Evolutionary conservation across 1,140 invertebrate species (phyloP).

Genomic region (Euwallacea similis): DNA sequence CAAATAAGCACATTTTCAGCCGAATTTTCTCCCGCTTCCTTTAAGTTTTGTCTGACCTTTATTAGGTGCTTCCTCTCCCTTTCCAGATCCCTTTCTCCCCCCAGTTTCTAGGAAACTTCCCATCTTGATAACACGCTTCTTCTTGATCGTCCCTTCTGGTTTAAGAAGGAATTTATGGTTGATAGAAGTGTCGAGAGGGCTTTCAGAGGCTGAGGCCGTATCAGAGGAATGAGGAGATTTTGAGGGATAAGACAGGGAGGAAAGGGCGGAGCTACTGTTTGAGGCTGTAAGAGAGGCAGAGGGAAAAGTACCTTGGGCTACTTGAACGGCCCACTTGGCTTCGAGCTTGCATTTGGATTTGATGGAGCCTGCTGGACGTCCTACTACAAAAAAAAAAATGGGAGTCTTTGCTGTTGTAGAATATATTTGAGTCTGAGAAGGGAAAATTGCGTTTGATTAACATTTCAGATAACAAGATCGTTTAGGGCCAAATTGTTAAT

Average conservation of each 20-base stretch:
- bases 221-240: conserved; percentile 16
- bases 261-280: background rate
- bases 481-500: too few relatives aligned
- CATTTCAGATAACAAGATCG: too few relatives aligned
- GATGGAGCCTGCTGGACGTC: conserved; percentile 53
- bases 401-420: background rate
- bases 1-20: too few relatives aligned
- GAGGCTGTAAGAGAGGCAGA: conserved; percentile 13
- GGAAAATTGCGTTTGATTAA: too few relatives aligned
- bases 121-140: background rate
- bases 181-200: conserved; percentile 5
- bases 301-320: conserved; percentile 52
- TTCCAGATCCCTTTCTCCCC: too few relatives aligned
- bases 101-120: too few relatives aligned
- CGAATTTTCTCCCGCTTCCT: too few relatives aligned
- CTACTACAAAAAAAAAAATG: conserved; percentile 44
- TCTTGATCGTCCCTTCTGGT: background rate
- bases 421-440: background rate
- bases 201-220: conserved; percentile 18
- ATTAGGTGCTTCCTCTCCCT: background rate
- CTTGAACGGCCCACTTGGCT: conserved; percentile 48
- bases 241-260: background rate
- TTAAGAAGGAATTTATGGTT: background rate
- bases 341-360: conserved; percentile 51
- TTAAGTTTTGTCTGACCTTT: background rate